Conservation (phyloP, 2,113 vertebrate genomes). For the Lophotis ruficrista region DNA sequence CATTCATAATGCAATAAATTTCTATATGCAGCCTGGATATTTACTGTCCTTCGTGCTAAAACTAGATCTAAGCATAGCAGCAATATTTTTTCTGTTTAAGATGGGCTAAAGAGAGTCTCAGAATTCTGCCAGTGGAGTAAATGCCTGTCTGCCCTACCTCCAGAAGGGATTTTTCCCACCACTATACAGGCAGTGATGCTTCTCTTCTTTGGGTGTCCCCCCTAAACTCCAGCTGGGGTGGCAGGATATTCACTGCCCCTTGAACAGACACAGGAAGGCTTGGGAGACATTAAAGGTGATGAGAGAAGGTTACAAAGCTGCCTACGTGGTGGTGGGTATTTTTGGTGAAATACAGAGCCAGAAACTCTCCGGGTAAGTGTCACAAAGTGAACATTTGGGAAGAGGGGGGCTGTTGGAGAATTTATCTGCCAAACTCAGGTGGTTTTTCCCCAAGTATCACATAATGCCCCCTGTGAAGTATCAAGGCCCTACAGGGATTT, state of each 20-base stretch:
- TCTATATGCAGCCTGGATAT: background rate
- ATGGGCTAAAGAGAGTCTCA: background rate
- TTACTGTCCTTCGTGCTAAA: conserved; percentile 16
- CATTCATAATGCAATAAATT: background rate
- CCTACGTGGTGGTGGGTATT: background rate
- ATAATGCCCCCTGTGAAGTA: background rate
- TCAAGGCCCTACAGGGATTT: background rate
- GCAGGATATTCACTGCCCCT: background rate
- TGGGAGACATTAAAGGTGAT: background rate
- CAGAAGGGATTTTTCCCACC: background rate
- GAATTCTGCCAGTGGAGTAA: background rate
- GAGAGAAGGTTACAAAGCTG: background rate
- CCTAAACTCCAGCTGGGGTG: background rate
- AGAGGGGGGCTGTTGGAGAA: background rate
- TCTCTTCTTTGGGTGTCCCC: background rate
- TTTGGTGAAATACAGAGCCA: background rate
- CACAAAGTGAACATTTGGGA: background rate
- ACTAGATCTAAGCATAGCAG: background rate
- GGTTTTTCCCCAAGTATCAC: background rate
- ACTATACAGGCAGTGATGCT: background rate
- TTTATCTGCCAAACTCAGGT: background rate
- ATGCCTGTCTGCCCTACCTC: background rate
- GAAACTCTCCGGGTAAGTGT: background rate
- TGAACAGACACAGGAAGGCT: background rate
- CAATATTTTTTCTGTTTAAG: conserved; percentile 2